Evolutionary conservation across 2,888 invertebrate species (phyloP), one percentile per base, ranked within the genome.

Genomic region (Yponomeuta malinellus): DNA sequence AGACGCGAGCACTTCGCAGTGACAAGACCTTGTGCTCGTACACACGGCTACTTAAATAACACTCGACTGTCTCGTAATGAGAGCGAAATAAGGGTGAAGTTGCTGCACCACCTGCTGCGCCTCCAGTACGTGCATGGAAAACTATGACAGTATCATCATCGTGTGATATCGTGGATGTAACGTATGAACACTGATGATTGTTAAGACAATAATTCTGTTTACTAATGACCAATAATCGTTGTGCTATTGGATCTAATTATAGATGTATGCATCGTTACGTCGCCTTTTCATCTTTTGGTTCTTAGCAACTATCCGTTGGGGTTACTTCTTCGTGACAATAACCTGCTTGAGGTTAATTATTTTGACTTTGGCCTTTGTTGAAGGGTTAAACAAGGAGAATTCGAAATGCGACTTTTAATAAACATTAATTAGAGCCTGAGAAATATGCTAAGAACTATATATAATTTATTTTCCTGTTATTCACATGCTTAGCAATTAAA

Each of bases 21-120:
- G 80, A 76, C 78, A 78, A 80, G 81, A 78, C 79, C 83, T 81
- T 79, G 77, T 74, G 73, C 72, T 70, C 72, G 73, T 75, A 75
- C 75, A n/a, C 52, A 59, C 15, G 52, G 52, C 52, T 15, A 15
- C 52, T 8, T 59, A 59, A 15, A 59, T 15, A 2, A 15, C 15
- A 59, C 52, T 59, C 5, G 15, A 15, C 6, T 59, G 52, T 15
- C 52, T 59, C 52, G 6, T 59, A 59, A 59, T 59, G 15, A 59
- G 12, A 59, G 12, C 15, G 52, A 15, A 59, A 12, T 59, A 15
- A 59, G 52, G 52, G 3, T 4, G 12, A 59, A 59, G 15, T 15
- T 15, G 3, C 52, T 59, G 12, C 52, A 15, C 15, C 12, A 59
- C 15, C 12, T 59, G 3, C 15, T 59, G 52, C 12, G 15, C 5